Evolutionary conservation across 2,888 invertebrate genomes (phyloP).

Genomic region (Scaptodrosophila latifasciaeformis): DNA sequence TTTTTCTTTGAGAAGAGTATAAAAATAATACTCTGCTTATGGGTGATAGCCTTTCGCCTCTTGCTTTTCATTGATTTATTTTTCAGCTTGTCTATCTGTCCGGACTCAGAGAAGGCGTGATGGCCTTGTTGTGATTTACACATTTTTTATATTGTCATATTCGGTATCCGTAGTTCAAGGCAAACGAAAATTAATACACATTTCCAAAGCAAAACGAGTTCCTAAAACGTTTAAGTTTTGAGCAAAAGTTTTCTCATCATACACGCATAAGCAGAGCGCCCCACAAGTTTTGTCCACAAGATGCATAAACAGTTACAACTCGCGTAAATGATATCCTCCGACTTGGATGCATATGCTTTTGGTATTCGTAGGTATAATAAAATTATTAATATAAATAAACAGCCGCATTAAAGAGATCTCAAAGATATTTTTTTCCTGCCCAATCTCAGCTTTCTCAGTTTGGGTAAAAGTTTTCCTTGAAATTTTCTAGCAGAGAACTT

Average conservation of each 20-base stretch:
- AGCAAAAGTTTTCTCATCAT: slow-evolving; percentile 47
- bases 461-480: background rate
- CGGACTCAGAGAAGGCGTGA: background rate
- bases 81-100: slow-evolving; percentile 27
- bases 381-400: slow-evolving; percentile 60
- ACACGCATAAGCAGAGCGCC: no score
- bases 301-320: no score
- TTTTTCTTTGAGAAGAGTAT: no score
- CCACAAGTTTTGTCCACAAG: no score
- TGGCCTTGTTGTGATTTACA: slow-evolving; percentile 50
- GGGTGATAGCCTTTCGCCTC: no score
- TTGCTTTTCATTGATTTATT: slow-evolving; percentile 33
- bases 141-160: slow-evolving; percentile 44
- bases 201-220: no score
- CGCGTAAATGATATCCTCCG: no score
- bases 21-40: no score
- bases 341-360: no score
- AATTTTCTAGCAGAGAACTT: background rate
- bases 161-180: slow-evolving; percentile 15
- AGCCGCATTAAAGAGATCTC: slow-evolving; percentile 45
- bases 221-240: slow-evolving; percentile 38
- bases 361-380: slow-evolving; percentile 44
- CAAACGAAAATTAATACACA: slow-evolving; percentile 35
- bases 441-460: background rate
- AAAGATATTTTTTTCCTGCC: slow-evolving; percentile 40